Conservation (phyloP, 2,888 invertebrate species). For the Tenthredo notha region DNA sequence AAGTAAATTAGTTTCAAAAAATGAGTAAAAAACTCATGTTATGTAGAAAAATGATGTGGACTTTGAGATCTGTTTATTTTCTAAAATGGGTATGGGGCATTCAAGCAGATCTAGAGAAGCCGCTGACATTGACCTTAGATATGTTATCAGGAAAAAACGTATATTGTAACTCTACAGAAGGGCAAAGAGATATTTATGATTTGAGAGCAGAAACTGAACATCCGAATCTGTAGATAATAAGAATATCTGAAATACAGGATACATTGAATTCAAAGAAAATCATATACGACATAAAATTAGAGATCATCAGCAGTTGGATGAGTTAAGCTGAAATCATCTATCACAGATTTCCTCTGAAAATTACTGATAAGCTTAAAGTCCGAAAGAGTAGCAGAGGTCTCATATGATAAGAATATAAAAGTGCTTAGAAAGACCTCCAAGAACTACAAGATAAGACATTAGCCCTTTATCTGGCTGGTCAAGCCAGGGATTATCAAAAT, state of each 20-base stretch:
- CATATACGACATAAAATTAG: not conserved
- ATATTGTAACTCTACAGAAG: not conserved
- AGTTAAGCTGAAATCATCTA: not conserved
- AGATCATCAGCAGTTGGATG: not conserved
- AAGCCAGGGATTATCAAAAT: conserved; percentile 22
- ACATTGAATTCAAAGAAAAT: not conserved
- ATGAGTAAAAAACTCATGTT: not conserved
- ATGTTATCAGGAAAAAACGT: not conserved
- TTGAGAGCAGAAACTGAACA: not conserved
- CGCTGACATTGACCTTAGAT: not conserved
- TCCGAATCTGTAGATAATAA: not conserved
- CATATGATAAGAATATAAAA: conserved; percentile 23
- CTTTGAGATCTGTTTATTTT: not conserved
- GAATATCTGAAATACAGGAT: not conserved
- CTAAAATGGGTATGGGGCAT: not conserved
- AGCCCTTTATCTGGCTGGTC: not conserved
- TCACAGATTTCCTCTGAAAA: not conserved
- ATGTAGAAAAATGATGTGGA: not conserved
- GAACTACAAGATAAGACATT: conserved; percentile 21
- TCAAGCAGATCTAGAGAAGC: not conserved
- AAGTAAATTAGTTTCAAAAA: not conserved
- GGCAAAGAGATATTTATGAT: not conserved
- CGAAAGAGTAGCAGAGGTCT: not conserved
- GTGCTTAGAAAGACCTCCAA: not conserved
- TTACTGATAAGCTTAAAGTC: not conserved